Percentiles rank a stretch among this genome's conserved stretches.
Evolutionary conservation across 2,113 vertebrate genomes (phyloP).

Genomic region (Dasyornis broadbenti): DNA sequence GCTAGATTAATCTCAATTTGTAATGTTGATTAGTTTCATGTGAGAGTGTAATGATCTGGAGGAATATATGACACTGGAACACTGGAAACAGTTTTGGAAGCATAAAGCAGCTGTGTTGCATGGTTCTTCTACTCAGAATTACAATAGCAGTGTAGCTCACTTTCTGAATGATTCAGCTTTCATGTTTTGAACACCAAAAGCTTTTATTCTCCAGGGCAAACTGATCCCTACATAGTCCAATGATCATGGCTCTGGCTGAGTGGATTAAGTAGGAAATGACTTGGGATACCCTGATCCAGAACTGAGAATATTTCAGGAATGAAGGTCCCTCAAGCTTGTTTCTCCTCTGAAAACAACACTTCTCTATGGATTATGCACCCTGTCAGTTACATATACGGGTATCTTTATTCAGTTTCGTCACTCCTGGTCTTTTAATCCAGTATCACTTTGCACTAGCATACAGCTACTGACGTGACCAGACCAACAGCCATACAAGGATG

Average conservation of each 20-base stretch:
- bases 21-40: conserved; percentile 35
- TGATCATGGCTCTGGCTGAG: background rate
- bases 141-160: background rate
- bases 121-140: conserved; percentile 17
- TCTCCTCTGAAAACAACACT: background rate
- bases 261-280: background rate
- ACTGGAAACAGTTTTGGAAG: conserved; percentile 20
- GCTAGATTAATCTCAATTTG: conserved; percentile 48
- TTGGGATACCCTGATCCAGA: background rate
- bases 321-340: background rate
- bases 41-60: conserved; percentile 26
- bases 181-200: conserved; percentile 8
- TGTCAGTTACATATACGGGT: background rate
- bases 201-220: conserved; percentile 11
- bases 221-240: background rate
- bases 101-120: conserved; percentile 7
- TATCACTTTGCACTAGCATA: background rate
- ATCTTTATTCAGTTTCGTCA: background rate
- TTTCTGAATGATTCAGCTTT: conserved; percentile 36
- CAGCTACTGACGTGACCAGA: background rate
- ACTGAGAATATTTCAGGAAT: background rate
- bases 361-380: background rate
- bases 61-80: conserved; percentile 32
- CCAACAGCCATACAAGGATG: background rate
- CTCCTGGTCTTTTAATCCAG: background rate